phyloP scores from a whole-genome alignment of 2,888 invertebrate species.

The Ectemnius cavifrons region DNA sequence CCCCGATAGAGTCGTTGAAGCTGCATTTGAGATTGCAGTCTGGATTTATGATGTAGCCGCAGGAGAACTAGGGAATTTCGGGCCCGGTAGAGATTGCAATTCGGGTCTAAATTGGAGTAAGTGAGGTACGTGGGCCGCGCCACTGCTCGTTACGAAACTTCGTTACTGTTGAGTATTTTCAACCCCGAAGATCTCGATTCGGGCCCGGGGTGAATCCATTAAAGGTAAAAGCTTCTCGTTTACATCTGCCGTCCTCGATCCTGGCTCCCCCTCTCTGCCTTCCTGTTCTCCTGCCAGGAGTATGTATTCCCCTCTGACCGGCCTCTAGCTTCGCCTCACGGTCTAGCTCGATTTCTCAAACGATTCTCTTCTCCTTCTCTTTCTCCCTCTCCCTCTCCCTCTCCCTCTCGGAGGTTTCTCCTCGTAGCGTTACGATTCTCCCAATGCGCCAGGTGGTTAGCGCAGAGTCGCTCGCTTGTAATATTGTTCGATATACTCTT shows the following conservation, averaged over 20 bases:
- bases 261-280: conserved; percentile 17
- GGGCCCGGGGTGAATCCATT: conserved; percentile 60
- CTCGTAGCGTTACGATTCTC: conserved; percentile 46
- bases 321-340: not conserved
- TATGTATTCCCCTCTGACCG: not conserved
- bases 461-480: conserved; percentile 21
- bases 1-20: no score
- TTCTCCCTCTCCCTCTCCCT: not conserved
- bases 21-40: no score
- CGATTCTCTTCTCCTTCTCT: not conserved
- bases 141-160: conserved; percentile 61
- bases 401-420: not conserved
- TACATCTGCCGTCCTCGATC: conserved; percentile 48
- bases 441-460: conserved; percentile 55
- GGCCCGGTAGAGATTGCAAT: conserved; percentile 42
- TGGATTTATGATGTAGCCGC: no score
- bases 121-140: conserved; percentile 31
- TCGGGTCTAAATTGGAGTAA: conserved; percentile 43
- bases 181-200: conserved; percentile 60
- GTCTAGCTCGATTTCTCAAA: not conserved
- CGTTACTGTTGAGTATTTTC: conserved; percentile 62
- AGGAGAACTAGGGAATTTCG: no score
- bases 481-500: not conserved
- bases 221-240: conserved; percentile 64
- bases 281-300: not conserved